Conservation (phyloP, 2,888 invertebrate species). For the Xanthia icteritia region DNA sequence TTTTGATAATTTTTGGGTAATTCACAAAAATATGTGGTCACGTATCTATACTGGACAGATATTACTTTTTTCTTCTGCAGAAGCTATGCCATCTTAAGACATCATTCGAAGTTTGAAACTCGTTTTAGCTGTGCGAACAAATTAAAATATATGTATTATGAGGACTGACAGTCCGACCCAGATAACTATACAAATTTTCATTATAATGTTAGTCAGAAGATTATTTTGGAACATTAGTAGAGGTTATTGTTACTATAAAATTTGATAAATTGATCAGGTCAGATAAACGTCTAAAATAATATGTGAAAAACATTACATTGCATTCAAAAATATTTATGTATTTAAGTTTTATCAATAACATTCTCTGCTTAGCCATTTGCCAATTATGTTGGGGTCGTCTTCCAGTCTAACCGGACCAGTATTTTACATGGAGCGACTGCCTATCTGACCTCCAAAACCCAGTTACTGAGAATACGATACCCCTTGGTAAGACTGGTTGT, state of each 20-base stretch:
- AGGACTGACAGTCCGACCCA: background rate
- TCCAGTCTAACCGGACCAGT: no score
- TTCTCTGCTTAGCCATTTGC: no score
- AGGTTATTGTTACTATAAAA: background rate
- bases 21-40: background rate
- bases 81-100: background rate
- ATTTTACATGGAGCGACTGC: no score
- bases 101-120: background rate
- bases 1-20: background rate
- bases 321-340: background rate
- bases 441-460: no score
- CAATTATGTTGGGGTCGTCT: no score
- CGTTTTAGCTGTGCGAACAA: background rate
- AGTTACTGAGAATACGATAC: no score
- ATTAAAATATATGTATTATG: background rate
- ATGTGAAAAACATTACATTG: background rate
- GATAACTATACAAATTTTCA: background rate
- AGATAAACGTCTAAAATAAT: background rate
- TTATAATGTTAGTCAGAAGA: background rate
- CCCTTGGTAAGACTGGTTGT: no score
- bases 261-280: background rate
- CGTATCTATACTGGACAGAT: no score
- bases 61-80: background rate
- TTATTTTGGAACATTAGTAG: background rate
- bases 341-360: background rate